Base-by-base conservation (phyloP, 92 coral and sea anemone species). In the Heteractis magnifica region DNA sequence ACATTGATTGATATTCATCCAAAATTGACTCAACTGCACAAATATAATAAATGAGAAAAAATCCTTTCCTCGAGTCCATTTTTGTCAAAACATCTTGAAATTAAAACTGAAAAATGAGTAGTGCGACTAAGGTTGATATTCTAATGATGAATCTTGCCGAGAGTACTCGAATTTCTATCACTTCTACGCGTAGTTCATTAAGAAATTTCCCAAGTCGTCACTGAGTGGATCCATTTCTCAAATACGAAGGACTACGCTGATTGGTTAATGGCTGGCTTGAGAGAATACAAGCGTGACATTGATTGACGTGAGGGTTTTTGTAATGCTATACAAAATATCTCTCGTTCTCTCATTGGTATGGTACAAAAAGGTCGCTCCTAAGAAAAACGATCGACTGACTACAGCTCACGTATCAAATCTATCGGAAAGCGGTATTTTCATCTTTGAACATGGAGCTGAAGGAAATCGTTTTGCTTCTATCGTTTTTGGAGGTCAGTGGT, bases 11-110 rank as follows among this genome's bases (percentile, higher is more conserved):
- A 76, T 18, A 16, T n/a, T 76, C 59, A 55, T 8, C 56, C 79
- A 50, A 76, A 76, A 76, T 76, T 76, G 79, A 76, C 58, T 76
- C 79, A 51, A 76, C 79, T 76, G 79, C 60, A 18, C 79, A 76
- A 76, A 76, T 14, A 68, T 4, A 23, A 68, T 68, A 23, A 68
- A 20, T 0, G 41, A 7, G 7, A 52, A 7, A 8, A 68, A 23
- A 62, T 60, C 8, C 6, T 18, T 62, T 12, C 6, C 1, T 9
- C 70, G 7, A 14, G 5, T 8, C 20, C 6, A 13, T 68, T 68
- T 68, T 11, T 1, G 8, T 0, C 20, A 10, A 68, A 68, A 68
- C 12, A 26, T 8, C 49, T 20, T 20, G 10, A 11, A 23, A 20
- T 68, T 3, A 23, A 68, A 23, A 10, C 15, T 10, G 23, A 68